phyloP scores from a whole-genome alignment of 1,140 invertebrate genomes.

The Aphidius ervi region DNA sequence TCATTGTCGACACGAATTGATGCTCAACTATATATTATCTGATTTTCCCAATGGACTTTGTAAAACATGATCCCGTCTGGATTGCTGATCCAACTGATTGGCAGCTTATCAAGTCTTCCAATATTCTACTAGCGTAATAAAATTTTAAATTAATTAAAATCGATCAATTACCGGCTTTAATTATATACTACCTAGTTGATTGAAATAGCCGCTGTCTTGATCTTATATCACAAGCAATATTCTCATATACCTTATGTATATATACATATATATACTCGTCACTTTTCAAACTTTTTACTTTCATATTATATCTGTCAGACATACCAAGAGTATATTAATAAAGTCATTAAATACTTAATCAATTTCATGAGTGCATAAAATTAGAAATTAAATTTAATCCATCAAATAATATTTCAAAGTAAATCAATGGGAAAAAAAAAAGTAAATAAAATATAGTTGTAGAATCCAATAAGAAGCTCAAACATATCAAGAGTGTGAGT shows the following conservation, averaged over 20 bases:
- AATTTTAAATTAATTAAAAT: slow-evolving; percentile 40
- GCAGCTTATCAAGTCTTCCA: slow-evolving; percentile 30
- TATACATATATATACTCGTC: too few species aligned
- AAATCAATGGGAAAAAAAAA: slow-evolving; percentile 8
- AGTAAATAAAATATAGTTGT: not conserved
- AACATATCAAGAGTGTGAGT: slow-evolving; percentile 13
- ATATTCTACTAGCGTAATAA: slow-evolving; percentile 33
- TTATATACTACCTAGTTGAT: slow-evolving; percentile 21
- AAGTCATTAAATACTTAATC: not conserved
- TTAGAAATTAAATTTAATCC: not conserved
- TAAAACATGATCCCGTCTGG: slow-evolving; percentile 6
- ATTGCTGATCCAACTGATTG: slow-evolving; percentile 21
- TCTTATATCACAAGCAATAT: too few species aligned
- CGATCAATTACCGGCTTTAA: slow-evolving; percentile 35
- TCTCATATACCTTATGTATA: too few species aligned
- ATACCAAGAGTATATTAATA: too few species aligned
- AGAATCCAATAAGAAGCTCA: slow-evolving; percentile 20
- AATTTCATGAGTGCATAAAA: not conserved
- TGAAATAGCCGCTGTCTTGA: too few species aligned
- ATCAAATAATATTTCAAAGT: not conserved
- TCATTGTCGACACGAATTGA: not conserved
- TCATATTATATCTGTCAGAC: too few species aligned
- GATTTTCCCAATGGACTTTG: not conserved
- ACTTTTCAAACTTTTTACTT: too few species aligned
- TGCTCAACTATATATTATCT: not conserved